phyloP scores from a whole-genome alignment of 2,113 vertebrate genomes.

The Numida meleagris region DNA sequence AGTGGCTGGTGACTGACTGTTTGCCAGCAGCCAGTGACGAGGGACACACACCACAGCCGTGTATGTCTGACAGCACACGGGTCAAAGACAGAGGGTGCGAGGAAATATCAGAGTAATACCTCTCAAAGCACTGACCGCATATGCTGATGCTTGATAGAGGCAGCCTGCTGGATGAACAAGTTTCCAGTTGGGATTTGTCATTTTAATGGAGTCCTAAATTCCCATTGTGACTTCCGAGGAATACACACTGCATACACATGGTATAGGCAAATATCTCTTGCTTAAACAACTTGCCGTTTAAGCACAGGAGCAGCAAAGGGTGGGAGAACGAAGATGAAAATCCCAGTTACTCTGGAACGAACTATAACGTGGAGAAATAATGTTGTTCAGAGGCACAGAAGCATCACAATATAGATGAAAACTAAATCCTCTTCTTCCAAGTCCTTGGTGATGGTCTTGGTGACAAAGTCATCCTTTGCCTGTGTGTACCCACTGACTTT shows the following conservation, averaged over 20 bases:
- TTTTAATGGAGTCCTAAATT: neutral
- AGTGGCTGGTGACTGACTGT: conserved; percentile 31
- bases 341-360: neutral
- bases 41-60: neutral
- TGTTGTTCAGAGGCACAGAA: neutral
- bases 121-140: neutral
- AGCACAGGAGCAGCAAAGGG: neutral
- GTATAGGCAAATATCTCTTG: neutral
- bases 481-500: neutral
- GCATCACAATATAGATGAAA: neutral
- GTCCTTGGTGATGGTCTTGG: neutral
- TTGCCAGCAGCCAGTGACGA: conserved; percentile 29
- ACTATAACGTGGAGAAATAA: neutral
- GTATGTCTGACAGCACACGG: neutral
- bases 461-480: neutral
- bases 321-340: neutral
- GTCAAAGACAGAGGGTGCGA: neutral
- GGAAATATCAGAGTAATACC: neutral
- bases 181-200: neutral
- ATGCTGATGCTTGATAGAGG: neutral
- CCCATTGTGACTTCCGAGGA: neutral
- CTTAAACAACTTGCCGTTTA: neutral
- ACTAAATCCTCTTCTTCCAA: neutral
- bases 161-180: neutral
- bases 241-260: neutral